Percentiles rank a stretch among this genome's conserved stretches.
Conservation (phyloP, 1,140 invertebrate genomes). For the Amyelois transitella region DNA sequence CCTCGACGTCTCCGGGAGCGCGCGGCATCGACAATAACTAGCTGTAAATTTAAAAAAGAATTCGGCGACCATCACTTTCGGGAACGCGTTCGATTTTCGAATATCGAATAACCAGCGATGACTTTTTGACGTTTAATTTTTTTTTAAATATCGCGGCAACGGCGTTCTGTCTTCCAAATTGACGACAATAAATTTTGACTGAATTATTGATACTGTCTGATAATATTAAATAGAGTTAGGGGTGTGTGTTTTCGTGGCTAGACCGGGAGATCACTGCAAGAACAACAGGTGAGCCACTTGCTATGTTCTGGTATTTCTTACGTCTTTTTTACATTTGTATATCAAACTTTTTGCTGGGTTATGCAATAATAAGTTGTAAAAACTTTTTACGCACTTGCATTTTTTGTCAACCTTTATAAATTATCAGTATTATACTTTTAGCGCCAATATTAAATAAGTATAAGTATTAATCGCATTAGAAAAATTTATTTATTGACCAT, state of each 20-base stretch:
- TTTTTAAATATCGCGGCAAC: neutral
- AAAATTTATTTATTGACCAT: too few relatives aligned
- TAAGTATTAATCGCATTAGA: too few relatives aligned
- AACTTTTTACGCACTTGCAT: neutral
- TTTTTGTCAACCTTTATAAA: too few relatives aligned
- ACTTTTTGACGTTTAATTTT: conserved; percentile 25
- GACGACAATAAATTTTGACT: conserved; percentile 4
- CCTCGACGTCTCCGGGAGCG: conserved; percentile 18
- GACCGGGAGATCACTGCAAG: neutral
- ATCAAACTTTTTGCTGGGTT: neutral
- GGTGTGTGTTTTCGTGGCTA: neutral
- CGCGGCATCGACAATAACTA: conserved; percentile 15
- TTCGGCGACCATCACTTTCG: neutral
- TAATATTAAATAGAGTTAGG: neutral
- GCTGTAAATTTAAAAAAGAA: conserved; percentile 1
- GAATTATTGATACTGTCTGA: neutral
- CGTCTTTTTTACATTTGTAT: neutral
- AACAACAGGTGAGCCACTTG: conserved; percentile 1
- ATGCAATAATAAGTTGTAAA: neutral
- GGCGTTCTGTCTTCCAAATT: conserved; percentile 7
- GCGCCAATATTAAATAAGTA: too few relatives aligned
- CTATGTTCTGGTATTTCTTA: neutral
- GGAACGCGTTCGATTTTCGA: conserved; percentile 4
- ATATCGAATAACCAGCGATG: conserved; percentile 24
- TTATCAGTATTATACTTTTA: too few relatives aligned